Percentiles rank a stretch among this genome's conserved stretches.
Evolutionary conservation across 2,113 vertebrate genomes (phyloP).

Genomic region (Equus przewalskii): DNA sequence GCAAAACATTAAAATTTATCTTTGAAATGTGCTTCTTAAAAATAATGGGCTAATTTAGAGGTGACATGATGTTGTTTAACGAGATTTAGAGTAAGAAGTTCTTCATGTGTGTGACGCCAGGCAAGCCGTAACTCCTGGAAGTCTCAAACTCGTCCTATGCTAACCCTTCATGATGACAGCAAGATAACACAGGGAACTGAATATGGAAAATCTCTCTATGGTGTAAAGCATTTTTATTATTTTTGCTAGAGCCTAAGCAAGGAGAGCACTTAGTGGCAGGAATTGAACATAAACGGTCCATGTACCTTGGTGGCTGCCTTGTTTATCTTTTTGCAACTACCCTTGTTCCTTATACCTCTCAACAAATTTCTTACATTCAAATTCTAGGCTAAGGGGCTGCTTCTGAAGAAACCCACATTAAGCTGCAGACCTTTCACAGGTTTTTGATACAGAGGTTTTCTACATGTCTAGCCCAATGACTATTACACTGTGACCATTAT

Average conservation of each 20-base stretch:
- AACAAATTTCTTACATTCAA: background rate
- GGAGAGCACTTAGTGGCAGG: background rate
- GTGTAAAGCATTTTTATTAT: background rate
- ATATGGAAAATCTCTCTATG: background rate
- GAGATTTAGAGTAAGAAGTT: background rate
- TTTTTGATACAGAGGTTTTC: background rate
- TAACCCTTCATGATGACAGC: background rate
- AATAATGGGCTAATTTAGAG: background rate
- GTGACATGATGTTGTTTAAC: background rate
- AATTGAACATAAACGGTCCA: background rate
- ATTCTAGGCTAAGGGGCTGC: background rate
- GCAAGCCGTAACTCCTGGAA: background rate
- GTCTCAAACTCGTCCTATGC: background rate
- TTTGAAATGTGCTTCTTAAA: background rate
- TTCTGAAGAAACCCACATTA: background rate
- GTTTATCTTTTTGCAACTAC: background rate
- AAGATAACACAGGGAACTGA: background rate
- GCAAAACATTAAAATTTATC: background rate
- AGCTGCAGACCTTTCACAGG: background rate
- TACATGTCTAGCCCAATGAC: background rate
- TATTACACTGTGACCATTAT: no score
- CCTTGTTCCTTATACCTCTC: background rate
- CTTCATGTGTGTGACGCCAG: background rate
- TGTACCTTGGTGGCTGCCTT: background rate
- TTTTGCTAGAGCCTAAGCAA: background rate